Evolutionary conservation across 2,113 vertebrate genomes (phyloP), one percentile per base, ranked within the genome.

Genomic region (Caranx melampygus): DNA sequence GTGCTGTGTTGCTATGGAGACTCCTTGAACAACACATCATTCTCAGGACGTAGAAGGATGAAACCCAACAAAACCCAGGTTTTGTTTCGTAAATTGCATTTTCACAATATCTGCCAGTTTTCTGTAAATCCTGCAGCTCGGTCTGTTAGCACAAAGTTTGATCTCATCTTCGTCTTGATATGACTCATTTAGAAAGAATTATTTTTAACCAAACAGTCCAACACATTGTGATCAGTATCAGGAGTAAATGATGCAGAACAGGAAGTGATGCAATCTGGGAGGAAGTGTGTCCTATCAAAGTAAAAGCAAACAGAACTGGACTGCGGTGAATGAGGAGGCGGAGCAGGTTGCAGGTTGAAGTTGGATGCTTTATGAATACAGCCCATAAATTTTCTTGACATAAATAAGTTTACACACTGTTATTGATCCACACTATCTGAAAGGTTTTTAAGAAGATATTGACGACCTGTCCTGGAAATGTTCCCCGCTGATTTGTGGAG

Each of bases 331-430:
- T 15, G 5, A 72, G 18, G 59, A 82, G 49, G 13, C 7, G 2
- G 34, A 40, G 16, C 14, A 0, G 9, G n/a, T 35, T 21, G 21
- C 21, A 61, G 40, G 44, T 40, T 63, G 79, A 31, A 47, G 61
- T 51, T 47, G 5, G 76, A 52, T 34, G 71, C 59, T 42, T 82
- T 65, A 75, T 86, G 84, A 86, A 78, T 26, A 59, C 88, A 84
- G 78, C 86, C 78, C 21, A 0, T 47, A 0, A 9, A 9, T 52
- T 59, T 45, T 26, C 62, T 57, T 35, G 26, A 65, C 69, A 81
- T 34, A 21, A 78, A 82, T 58, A 10, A 10, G 18, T 49, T 55
- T 4, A 49, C 68, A 60, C 68, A 40, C 12, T 34, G 64, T 40
- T 40, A 52, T 47, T n/a, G 42, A 59, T 51, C 44, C 63, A 33